These are phyloP conservation scores for Oncorhynchus gorbuscha DNA, from an alignment of 2,113 vertebrate species.

Conservation along the genomic window DNA sequence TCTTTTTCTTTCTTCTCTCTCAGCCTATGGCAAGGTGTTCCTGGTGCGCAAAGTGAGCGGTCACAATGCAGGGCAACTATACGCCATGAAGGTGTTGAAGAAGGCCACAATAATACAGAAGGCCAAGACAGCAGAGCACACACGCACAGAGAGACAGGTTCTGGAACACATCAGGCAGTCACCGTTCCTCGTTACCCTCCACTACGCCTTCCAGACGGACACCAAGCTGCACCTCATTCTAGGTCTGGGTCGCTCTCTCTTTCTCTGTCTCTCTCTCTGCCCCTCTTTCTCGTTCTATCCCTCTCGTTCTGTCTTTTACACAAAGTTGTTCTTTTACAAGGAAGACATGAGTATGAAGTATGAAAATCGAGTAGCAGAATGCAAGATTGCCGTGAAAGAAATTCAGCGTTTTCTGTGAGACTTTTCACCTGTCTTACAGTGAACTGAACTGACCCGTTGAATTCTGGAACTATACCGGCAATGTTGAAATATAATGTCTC, in stretches of 20 bases:
- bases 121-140: conserved; percentile 95
- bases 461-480: no score
- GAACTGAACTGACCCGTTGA: no score
- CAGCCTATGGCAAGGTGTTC: conserved; percentile 97
- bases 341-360: no score
- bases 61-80: conserved; percentile 89
- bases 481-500: no score
- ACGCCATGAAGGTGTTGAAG: conserved; percentile 98
- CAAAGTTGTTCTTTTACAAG: no score
- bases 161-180: conserved; percentile 95
- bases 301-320: no score
- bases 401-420: no score
- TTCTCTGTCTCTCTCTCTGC: conserved; percentile 44
- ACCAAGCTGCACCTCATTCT: conserved; percentile 97
- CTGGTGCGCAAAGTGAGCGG: conserved; percentile 94
- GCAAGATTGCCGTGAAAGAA: no score
- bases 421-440: no score
- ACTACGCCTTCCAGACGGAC: conserved; percentile 98
- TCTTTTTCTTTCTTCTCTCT: conserved; percentile 8
- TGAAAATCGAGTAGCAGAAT: no score
- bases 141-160: conserved; percentile 90
- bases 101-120: conserved; percentile 97
- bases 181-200: conserved; percentile 90
- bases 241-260: conserved; percentile 66
- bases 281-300: no score